Percentiles rank a stretch among this genome's conserved stretches.
phyloP scores from a whole-genome alignment of 2,113 vertebrate species.

The Melozone crissalis region DNA sequence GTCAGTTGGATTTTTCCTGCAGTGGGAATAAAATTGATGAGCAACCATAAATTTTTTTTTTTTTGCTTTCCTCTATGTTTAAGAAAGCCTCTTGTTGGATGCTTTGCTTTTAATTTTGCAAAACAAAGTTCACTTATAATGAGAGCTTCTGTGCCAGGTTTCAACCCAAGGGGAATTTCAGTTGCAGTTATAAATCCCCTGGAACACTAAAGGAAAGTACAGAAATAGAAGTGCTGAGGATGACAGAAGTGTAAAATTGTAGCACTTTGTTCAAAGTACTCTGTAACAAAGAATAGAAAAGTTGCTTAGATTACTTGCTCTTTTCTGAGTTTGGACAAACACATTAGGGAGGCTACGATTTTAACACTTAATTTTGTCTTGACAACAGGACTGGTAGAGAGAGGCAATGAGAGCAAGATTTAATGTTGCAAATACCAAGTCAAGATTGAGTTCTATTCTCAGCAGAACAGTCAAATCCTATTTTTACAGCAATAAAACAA shows the following conservation, averaged over 20 bases:
- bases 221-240: slow-evolving; percentile 49
- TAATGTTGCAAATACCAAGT: neutral
- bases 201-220: neutral
- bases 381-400: neutral
- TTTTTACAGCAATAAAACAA: slow-evolving; percentile 5
- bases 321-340: neutral
- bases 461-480: slow-evolving; percentile 5
- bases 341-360: neutral
- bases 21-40: neutral
- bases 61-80: neutral
- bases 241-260: slow-evolving; percentile 9
- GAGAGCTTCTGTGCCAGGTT: slow-evolving; percentile 19
- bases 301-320: neutral
- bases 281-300: neutral
- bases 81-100: slow-evolving; percentile 17
- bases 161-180: slow-evolving; percentile 13
- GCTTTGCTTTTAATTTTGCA: slow-evolving; percentile 51
- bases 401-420: neutral
- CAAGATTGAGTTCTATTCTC: neutral
- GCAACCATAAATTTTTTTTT: neutral
- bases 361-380: neutral
- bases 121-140: slow-evolving; percentile 8
- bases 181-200: slow-evolving; percentile 27
- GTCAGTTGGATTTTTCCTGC: neutral
- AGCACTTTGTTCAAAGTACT: neutral